These are phyloP conservation scores for Varanus salvator DNA, from an alignment of 2,113 vertebrate genomes.

Conservation along the genomic window DNA sequence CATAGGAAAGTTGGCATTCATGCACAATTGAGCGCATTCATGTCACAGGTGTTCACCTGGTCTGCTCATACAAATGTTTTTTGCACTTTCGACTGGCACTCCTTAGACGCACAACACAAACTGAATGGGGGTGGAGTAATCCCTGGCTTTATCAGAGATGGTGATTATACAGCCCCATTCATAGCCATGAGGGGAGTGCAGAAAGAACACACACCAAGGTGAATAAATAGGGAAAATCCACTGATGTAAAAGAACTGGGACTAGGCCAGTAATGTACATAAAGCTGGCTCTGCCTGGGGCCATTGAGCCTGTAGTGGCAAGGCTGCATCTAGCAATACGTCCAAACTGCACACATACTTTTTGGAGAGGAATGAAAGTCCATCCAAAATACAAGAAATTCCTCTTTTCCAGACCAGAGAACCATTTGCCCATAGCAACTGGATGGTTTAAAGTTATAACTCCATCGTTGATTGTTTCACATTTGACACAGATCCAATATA, in stretches of 20 bases:
- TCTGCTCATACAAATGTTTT: neutral
- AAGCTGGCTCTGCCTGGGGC: no score
- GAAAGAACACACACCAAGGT: neutral
- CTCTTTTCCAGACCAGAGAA: neutral
- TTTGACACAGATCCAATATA: neutral
- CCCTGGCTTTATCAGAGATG: conserved; percentile 3
- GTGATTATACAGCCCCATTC: fast-evolving
- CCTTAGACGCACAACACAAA: neutral
- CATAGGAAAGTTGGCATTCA: conserved; percentile 2
- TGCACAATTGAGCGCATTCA: conserved; percentile 20
- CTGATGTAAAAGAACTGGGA: conserved; percentile 9
- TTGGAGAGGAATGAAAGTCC: neutral
- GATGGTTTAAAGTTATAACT: neutral
- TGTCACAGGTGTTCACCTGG: conserved; percentile 12
- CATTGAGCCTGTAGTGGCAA: neutral
- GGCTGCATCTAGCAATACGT: neutral
- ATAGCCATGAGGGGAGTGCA: neutral
- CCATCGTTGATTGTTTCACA: neutral
- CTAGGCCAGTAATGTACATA: no score
- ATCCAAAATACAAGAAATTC: neutral
- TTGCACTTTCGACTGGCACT: neutral
- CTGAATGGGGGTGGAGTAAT: neutral
- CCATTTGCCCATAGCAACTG: no score
- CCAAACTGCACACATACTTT: neutral
- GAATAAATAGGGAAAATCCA: neutral